These are phyloP conservation scores for Psettodes erumei DNA, from an alignment of 2,113 vertebrate genomes.

Conservation along the genomic window DNA sequence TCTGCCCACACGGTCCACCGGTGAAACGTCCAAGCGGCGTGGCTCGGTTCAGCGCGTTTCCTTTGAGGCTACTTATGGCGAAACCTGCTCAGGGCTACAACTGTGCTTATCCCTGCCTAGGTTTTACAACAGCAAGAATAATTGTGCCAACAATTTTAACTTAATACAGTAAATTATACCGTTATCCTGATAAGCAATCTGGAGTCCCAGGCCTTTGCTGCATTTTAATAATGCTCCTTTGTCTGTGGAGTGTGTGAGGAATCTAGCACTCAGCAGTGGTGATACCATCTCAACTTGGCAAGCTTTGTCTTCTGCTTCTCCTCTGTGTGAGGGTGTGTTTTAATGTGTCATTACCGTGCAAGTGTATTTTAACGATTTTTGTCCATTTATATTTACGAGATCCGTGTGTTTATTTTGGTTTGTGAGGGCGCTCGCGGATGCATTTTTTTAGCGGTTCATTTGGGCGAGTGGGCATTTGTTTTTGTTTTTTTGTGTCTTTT, in stretches of 20 bases:
- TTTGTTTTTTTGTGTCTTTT: background rate
- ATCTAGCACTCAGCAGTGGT: conserved; percentile 37
- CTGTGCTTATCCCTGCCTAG: too few species aligned
- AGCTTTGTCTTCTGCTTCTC: background rate
- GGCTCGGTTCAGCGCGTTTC: background rate
- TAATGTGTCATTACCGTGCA: conserved; percentile 4
- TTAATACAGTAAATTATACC: conserved; percentile 44
- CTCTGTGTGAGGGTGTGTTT: conserved; percentile 11
- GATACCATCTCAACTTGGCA: conserved; percentile 65
- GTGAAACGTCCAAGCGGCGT: too few species aligned
- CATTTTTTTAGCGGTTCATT: background rate
- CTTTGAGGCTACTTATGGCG: background rate
- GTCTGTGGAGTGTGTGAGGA: conserved; percentile 33
- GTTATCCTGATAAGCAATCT: conserved; percentile 39
- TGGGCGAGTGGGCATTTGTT: background rate
- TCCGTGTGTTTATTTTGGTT: conserved; percentile 21
- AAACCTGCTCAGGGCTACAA: conserved; percentile 1
- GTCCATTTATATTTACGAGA: conserved; percentile 20
- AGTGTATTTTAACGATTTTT: conserved; percentile 26
- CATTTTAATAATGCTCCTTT: conserved; percentile 51
- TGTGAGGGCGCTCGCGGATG: conserved; percentile 6
- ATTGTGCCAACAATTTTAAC: conserved; percentile 24
- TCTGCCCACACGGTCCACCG: background rate
- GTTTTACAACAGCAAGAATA: background rate
- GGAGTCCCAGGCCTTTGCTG: conserved; percentile 11